Percentiles rank a stretch among this genome's conserved stretches.
phyloP scores from a whole-genome alignment of 1,140 invertebrate genomes.

The Pachyrhynchus sulphureomaculatus region DNA sequence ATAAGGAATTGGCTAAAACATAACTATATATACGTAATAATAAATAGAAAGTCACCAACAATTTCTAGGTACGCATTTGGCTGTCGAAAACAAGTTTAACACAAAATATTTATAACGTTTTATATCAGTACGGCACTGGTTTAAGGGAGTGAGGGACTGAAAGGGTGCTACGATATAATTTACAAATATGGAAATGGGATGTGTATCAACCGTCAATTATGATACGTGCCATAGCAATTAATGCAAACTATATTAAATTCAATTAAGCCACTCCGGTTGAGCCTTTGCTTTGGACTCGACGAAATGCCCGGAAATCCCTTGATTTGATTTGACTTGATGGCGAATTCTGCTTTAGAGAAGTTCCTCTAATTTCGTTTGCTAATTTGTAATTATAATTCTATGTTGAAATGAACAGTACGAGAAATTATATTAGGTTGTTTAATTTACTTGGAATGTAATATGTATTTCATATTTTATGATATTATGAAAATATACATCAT shows the following conservation, averaged over 20 bases:
- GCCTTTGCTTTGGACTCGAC: conserved; percentile 36
- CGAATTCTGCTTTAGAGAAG: conserved; percentile 13
- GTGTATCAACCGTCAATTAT: conserved; percentile 32
- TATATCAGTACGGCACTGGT: too few relatives aligned
- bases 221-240: conserved; percentile 35
- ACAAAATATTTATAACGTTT: too few relatives aligned
- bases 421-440: too few relatives aligned
- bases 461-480: too few relatives aligned
- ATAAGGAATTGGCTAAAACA: too few relatives aligned
- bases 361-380: conserved; percentile 4
- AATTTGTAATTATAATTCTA: conserved; percentile 10
- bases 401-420: too few relatives aligned
- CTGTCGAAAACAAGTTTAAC: too few relatives aligned
- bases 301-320: conserved; percentile 15
- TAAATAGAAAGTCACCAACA: too few relatives aligned
- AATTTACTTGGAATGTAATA: too few relatives aligned
- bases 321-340: conserved; percentile 21
- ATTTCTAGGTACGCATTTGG: too few relatives aligned
- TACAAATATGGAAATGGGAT: conserved; percentile 33
- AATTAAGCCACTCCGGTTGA: conserved; percentile 36
- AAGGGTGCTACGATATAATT: conserved; percentile 13
- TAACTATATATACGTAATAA: too few relatives aligned
- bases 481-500: too few relatives aligned
- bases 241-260: conserved; percentile 43
- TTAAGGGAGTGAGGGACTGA: background rate